A percentile compares a stretch with the other conserved stretches of the same genome.
These are phyloP conservation scores for Gambusia affinis DNA, from an alignment of 2,113 vertebrate species.

Conservation along the genomic window DNA sequence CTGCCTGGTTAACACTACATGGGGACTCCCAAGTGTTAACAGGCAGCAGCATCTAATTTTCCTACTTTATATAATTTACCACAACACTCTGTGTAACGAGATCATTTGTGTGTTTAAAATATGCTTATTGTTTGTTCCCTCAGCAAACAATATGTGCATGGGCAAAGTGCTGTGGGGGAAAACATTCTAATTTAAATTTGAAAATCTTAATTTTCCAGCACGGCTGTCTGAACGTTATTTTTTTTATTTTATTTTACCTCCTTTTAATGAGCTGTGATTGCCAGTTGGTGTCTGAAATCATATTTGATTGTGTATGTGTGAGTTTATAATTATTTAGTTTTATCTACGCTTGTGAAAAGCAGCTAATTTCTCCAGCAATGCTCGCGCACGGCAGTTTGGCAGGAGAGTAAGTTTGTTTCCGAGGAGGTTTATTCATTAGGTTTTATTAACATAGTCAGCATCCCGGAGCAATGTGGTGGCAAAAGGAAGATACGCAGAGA, in stretches of 20 bases:
- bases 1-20: slow-evolving; percentile 41
- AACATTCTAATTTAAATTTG: neutral
- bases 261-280: slow-evolving; percentile 55
- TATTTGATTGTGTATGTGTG: neutral
- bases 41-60: slow-evolving; percentile 37
- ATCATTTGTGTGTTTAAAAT: slow-evolving; percentile 44
- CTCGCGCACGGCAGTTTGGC: slow-evolving; percentile 9
- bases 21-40: slow-evolving; percentile 43
- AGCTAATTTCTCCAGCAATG: slow-evolving; percentile 14
- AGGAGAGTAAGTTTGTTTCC: slow-evolving; percentile 25
- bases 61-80: neutral
- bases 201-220: too few species aligned
- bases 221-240: neutral
- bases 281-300: neutral
- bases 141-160: neutral
- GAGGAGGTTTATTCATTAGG: slow-evolving; percentile 12
- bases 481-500: neutral
- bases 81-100: neutral
- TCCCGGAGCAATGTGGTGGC: slow-evolving; percentile 14
- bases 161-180: neutral
- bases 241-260: slow-evolving; percentile 45
- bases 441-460: slow-evolving; percentile 45
- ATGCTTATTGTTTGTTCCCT: slow-evolving; percentile 19
- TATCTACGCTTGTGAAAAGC: slow-evolving; percentile 4
- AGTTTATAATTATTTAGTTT: neutral